phyloP scores from a whole-genome alignment of 2,797 vertebrate species.

The Vireo griseus region DNA sequence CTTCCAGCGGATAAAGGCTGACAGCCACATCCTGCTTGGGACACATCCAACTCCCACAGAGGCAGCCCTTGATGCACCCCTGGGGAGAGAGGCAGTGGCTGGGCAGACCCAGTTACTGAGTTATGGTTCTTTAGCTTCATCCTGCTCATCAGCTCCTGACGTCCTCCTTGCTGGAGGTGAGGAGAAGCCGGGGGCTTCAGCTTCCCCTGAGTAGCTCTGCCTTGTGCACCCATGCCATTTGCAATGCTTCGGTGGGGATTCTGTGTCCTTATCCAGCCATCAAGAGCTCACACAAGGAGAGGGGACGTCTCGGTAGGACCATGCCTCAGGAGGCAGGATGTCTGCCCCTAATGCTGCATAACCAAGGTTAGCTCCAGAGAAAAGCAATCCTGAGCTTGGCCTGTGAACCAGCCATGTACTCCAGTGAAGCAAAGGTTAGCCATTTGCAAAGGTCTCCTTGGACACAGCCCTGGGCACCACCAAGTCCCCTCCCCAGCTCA shows the following conservation, averaged over 20 bases:
- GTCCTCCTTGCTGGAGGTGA: background rate
- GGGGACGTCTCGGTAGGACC: rapidly evolving
- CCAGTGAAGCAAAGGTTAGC: background rate
- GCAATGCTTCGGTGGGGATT: background rate
- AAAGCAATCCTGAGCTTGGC: background rate
- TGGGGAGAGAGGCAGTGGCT: background rate
- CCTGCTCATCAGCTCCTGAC: background rate
- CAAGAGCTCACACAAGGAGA: background rate
- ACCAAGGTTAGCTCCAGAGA: background rate
- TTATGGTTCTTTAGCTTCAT: background rate
- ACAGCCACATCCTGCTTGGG: background rate
- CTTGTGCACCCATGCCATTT: background rate
- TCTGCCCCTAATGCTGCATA: background rate
- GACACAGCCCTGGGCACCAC: background rate
- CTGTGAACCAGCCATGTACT: rapidly evolving
- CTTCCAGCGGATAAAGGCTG: background rate
- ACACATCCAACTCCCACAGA: background rate
- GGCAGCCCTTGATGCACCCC: rapidly evolving
- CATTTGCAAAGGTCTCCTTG: rapidly evolving
- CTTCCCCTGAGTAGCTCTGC: background rate
- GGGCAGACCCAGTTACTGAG: background rate
- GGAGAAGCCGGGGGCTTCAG: background rate
- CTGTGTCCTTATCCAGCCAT: background rate
- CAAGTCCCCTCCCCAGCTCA: background rate
- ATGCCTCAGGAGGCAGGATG: rapidly evolving